phyloP scores from a whole-genome alignment of 2,113 vertebrate species.

The Dasyurus viverrinus region DNA sequence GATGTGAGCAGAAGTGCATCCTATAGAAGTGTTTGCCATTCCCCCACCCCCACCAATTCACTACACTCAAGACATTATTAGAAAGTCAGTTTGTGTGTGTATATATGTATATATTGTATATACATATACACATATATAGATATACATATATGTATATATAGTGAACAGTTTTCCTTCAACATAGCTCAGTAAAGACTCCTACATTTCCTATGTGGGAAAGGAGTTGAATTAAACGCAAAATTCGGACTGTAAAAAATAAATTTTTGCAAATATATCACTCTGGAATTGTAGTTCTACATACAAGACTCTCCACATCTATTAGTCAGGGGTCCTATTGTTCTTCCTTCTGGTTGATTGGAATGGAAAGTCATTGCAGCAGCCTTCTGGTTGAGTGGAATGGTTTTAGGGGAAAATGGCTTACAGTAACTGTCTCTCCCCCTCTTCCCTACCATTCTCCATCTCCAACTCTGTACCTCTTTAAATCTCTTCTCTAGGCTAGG shows the following conservation, averaged over 20 bases:
- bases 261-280: neutral
- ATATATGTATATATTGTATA: conserved; percentile 15
- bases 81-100: neutral
- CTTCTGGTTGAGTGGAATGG: neutral
- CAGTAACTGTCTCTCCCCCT: neutral
- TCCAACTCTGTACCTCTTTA: neutral
- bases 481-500: neutral
- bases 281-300: neutral
- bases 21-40: neutral
- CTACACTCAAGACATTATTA: neutral
- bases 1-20: conserved; percentile 53
- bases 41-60: conserved; percentile 27
- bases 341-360: neutral
- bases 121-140: neutral
- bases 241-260: neutral
- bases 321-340: neutral
- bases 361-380: neutral
- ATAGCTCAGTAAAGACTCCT: conserved; percentile 48
- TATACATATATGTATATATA: conserved; percentile 34
- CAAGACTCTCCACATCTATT: neutral
- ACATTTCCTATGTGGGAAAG: neutral
- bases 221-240: neutral
- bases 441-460: neutral
- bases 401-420: neutral
- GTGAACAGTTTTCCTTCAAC: conserved; percentile 68